Evolutionary conservation across 2,113 vertebrate genomes (phyloP).

Genomic region (Perca fluviatilis): DNA sequence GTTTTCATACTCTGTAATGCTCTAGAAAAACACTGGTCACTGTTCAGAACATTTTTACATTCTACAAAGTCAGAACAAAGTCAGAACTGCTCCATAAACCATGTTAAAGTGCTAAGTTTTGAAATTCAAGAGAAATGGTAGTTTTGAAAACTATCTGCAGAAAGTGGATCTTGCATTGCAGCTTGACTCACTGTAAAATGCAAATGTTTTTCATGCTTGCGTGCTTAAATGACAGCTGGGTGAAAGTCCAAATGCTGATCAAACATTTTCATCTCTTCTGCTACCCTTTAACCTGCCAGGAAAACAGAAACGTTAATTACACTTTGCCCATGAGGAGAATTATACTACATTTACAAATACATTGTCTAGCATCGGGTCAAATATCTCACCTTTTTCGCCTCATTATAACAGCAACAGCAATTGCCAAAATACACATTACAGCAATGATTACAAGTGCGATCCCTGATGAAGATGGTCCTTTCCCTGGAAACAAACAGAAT

Average conservation of each 20-base stretch:
- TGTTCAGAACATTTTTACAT: background rate
- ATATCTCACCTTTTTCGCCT: constrained; percentile 24
- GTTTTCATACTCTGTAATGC: too few relatives aligned
- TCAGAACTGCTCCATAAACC: fast-evolving
- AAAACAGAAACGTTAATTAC: constrained; percentile 1
- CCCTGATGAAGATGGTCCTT: fast-evolving
- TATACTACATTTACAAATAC: background rate
- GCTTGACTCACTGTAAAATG: constrained; percentile 12
- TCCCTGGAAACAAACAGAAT: constrained; percentile 28
- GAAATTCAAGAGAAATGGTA: background rate
- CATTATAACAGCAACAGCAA: background rate
- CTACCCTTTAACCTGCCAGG: constrained; percentile 1
- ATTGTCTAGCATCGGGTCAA: background rate
- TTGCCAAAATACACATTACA: fast-evolving
- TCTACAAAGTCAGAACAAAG: background rate
- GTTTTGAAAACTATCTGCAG: background rate
- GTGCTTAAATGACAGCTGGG: background rate
- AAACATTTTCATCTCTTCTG: too few relatives aligned
- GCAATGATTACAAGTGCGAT: fast-evolving
- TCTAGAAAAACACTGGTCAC: background rate
- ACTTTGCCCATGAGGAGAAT: background rate
- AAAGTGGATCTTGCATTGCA: background rate
- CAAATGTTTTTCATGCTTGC: background rate
- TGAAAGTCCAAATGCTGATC: background rate
- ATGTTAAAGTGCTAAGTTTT: constrained; percentile 33